These are phyloP conservation scores for Diachasmimorpha longicaudata DNA, from an alignment of 1,140 invertebrate genomes.

Conservation along the genomic window DNA sequence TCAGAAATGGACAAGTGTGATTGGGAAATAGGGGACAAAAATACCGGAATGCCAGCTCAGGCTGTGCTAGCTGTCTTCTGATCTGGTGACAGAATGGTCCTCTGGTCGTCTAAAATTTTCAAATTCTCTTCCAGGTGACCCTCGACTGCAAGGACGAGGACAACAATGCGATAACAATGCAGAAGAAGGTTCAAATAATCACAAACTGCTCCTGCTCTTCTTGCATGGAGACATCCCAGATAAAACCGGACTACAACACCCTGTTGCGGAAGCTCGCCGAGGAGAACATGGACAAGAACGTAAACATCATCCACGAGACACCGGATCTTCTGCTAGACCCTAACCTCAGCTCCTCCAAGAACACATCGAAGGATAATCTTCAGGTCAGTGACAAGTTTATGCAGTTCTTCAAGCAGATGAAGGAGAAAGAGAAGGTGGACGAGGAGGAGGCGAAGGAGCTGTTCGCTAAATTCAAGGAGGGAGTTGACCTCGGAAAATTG, in stretches of 20 bases:
- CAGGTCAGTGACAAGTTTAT: conserved; percentile 51
- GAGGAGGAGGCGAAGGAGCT: conserved; percentile 47
- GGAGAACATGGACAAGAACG: conserved; percentile 52
- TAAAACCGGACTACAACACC: conserved; percentile 57
- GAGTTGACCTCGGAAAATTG: conserved; percentile 50
- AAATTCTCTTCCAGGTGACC: conserved; percentile 59
- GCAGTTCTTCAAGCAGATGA: conserved; percentile 53
- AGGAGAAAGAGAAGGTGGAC: conserved; percentile 48
- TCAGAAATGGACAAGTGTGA: too few species aligned
- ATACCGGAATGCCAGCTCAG: too few species aligned
- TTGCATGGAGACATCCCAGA: conserved; percentile 60
- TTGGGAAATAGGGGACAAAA: too few species aligned
- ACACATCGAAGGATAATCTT: conserved; percentile 46
- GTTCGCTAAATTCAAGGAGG: conserved; percentile 48
- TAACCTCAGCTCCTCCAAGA: conserved; percentile 51
- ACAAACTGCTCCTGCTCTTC: conserved; percentile 70
- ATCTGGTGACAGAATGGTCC: neutral
- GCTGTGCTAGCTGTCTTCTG: neutral
- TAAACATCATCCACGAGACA: conserved; percentile 49
- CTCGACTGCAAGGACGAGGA: conserved; percentile 66
- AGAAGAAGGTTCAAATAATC: conserved; percentile 71
- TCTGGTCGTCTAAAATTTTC: neutral
- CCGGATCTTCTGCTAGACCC: conserved; percentile 56
- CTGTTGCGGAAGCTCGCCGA: conserved; percentile 49
- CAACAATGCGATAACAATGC: conserved; percentile 62